Percentiles rank a stretch among this genome's conserved stretches.
Evolutionary conservation across 2,888 invertebrate species (phyloP).

Genomic region (Polyommatus icarus): DNA sequence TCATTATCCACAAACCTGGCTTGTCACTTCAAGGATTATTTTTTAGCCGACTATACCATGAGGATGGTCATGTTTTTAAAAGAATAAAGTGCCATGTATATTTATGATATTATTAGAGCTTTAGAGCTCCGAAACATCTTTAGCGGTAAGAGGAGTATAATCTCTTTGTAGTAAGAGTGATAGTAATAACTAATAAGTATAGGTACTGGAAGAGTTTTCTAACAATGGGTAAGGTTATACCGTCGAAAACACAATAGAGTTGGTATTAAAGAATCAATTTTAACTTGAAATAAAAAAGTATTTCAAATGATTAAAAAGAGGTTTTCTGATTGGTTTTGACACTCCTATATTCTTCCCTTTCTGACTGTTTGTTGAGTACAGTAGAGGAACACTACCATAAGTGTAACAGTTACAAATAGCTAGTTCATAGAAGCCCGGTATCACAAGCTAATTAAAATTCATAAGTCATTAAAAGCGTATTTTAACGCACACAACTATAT

Average conservation of each 20-base stretch:
- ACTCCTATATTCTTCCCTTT: too few relatives aligned
- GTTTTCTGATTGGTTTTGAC: neutral
- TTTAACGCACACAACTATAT: neutral
- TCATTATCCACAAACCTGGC: neutral
- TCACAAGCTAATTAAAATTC: neutral
- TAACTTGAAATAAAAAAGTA: neutral
- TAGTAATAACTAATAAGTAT: too few relatives aligned
- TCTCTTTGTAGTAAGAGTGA: too few relatives aligned
- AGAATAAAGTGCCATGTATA: too few relatives aligned
- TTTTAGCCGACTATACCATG: neutral
- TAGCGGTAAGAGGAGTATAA: too few relatives aligned
- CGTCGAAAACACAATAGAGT: neutral
- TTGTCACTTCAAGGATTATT: neutral
- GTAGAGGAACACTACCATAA: neutral
- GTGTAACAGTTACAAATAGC: neutral
- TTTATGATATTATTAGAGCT: too few relatives aligned
- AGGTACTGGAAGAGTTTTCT: too few relatives aligned
- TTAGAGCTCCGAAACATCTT: too few relatives aligned
- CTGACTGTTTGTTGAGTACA: neutral
- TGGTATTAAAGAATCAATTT: neutral
- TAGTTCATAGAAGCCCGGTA: neutral
- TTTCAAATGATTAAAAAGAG: neutral
- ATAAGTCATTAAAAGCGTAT: neutral
- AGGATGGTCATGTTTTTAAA: too few relatives aligned
- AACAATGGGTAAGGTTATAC: too few relatives aligned